These are phyloP conservation scores for Acrossocheilus wenchowensis DNA, from an alignment of 2,797 vertebrate species.

Conservation along the genomic window DNA sequence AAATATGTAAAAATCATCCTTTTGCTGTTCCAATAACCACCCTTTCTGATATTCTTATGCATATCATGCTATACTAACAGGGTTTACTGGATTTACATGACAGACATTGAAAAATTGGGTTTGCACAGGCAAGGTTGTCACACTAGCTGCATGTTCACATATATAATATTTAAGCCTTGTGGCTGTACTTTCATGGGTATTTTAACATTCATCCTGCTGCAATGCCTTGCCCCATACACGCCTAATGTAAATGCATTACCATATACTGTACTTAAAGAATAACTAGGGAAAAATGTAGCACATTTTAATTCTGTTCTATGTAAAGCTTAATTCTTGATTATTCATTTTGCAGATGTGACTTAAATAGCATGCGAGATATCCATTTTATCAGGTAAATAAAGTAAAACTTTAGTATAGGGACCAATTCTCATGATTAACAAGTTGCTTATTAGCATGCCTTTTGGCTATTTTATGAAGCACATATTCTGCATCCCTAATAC, in stretches of 20 bases:
- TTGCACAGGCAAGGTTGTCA: neutral
- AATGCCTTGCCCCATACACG: neutral
- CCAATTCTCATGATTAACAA: too few relatives aligned
- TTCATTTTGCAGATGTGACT: neutral
- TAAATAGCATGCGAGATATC: too few relatives aligned
- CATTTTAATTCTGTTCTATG: neutral
- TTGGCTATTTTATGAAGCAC: too few relatives aligned
- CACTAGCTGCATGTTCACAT: neutral
- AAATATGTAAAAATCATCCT: neutral
- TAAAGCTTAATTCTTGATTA: neutral
- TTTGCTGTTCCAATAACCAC: neutral
- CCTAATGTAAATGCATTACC: neutral
- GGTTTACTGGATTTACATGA: conserved; percentile 12
- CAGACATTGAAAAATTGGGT: neutral
- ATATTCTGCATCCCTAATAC: too few relatives aligned
- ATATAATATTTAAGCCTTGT: neutral
- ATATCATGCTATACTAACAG: neutral
- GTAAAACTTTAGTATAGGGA: too few relatives aligned
- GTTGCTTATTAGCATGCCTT: too few relatives aligned
- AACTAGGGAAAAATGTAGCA: neutral
- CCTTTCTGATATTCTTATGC: neutral
- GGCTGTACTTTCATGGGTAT: neutral
- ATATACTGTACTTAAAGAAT: neutral
- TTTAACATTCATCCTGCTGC: conserved; percentile 1
- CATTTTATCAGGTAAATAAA: too few relatives aligned